Conservation (phyloP, 2,888 invertebrate species). For the Heteromyza rotundicornis region DNA sequence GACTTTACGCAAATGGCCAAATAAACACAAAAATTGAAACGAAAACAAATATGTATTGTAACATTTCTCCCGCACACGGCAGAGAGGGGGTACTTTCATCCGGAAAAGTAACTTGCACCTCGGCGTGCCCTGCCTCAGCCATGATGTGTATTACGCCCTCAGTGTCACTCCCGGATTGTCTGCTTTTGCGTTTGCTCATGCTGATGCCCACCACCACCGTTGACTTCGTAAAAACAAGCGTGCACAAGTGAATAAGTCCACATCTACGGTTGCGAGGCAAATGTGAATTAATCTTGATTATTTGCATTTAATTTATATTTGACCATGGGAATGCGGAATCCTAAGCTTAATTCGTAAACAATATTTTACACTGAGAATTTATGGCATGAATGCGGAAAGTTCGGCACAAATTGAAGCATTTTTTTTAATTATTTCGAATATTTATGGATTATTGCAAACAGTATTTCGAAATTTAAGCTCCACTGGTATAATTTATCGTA, state of each 20-base stretch:
- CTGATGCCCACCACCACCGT: too few relatives aligned
- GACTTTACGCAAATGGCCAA: slow-evolving; percentile 6
- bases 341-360: slow-evolving; percentile 26
- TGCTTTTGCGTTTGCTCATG: neutral
- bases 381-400: too few relatives aligned
- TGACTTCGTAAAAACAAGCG: too few relatives aligned
- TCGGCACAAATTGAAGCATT: too few relatives aligned
- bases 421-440: too few relatives aligned
- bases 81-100: neutral
- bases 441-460: too few relatives aligned
- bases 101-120: too few relatives aligned
- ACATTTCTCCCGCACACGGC: neutral
- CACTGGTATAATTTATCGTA: too few relatives aligned
- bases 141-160: too few relatives aligned
- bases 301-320: slow-evolving; percentile 31
- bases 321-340: slow-evolving; percentile 20
- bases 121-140: neutral
- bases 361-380: neutral
- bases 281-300: slow-evolving; percentile 33
- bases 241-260: neutral
- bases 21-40: neutral
- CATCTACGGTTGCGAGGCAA: slow-evolving; percentile 7
- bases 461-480: too few relatives aligned
- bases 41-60: too few relatives aligned
- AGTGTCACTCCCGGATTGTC: neutral